Evolutionary conservation across 1,140 invertebrate genomes (phyloP).

Genomic region (Apis florea): DNA sequence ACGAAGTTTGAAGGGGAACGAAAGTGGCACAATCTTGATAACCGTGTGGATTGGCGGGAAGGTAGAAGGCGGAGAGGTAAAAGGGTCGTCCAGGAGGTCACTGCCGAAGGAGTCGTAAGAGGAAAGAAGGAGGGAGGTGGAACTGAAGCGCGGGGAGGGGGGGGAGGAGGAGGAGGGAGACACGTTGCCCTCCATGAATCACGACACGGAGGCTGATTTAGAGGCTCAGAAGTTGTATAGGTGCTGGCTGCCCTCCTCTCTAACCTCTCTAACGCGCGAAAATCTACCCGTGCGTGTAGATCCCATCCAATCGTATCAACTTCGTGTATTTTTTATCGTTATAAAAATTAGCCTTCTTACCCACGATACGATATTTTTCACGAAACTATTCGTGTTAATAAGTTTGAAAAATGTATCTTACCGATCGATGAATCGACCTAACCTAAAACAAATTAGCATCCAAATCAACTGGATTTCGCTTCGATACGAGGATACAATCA

Average conservation of each 20-base stretch:
- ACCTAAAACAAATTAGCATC: too few relatives aligned
- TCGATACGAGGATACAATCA: too few relatives aligned
- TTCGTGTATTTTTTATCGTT: too few relatives aligned
- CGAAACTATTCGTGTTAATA: too few relatives aligned
- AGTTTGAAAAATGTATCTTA: too few relatives aligned
- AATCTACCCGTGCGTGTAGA: slow-evolving; percentile 67
- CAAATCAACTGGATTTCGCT: too few relatives aligned
- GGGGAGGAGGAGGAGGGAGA: slow-evolving; percentile 60
- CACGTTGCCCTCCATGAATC: slow-evolving; percentile 78
- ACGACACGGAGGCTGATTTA: slow-evolving; percentile 79
- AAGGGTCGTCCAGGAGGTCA: slow-evolving; percentile 76
- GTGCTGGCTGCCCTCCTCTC: slow-evolving; percentile 72
- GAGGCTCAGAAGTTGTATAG: slow-evolving; percentile 77
- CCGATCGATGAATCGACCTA: too few relatives aligned
- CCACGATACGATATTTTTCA: too few relatives aligned
- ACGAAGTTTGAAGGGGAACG: slow-evolving; percentile 2
- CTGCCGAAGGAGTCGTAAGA: slow-evolving; percentile 73
- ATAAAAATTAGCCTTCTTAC: too few relatives aligned
- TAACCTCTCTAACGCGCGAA: slow-evolving; percentile 70
- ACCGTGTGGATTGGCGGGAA: slow-evolving; percentile 60
- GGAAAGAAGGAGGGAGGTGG: slow-evolving; percentile 57
- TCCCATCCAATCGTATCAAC: slow-evolving; percentile 2
- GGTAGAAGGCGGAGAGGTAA: slow-evolving; percentile 68
- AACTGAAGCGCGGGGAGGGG: slow-evolving; percentile 32
- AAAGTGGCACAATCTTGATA: slow-evolving; percentile 56